A percentile compares a stretch with the other conserved stretches of the same genome.
These are phyloP conservation scores for Prionace glauca DNA, from an alignment of 2,797 vertebrate genomes.

Conservation along the genomic window DNA sequence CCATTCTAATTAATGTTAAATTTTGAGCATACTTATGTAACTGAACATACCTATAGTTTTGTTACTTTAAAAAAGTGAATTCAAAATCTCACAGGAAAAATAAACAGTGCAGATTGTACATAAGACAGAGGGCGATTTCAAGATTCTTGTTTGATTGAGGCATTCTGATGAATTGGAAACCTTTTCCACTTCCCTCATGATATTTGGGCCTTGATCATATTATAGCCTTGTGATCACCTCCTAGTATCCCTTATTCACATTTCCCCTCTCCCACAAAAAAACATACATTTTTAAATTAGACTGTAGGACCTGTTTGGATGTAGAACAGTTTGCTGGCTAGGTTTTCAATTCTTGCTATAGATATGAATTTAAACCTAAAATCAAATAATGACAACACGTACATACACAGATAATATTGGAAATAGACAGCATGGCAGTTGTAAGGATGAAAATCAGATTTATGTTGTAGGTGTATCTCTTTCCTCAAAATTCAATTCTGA, in stretches of 20 bases:
- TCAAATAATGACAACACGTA: background rate
- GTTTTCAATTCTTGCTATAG: background rate
- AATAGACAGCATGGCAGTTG: background rate
- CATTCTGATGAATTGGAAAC: background rate
- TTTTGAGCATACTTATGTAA: background rate
- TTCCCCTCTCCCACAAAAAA: background rate
- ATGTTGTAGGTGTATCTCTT: background rate
- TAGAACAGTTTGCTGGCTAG: background rate
- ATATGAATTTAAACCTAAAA: background rate
- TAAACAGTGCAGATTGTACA: too few relatives aligned
- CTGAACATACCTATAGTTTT: background rate
- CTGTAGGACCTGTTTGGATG: background rate
- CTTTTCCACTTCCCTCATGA: background rate
- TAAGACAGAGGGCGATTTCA: background rate
- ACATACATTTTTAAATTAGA: background rate
- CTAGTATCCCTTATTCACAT: background rate
- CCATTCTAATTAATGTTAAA: background rate
- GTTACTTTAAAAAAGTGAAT: background rate
- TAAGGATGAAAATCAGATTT: background rate
- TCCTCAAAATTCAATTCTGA: background rate
- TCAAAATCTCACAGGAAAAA: background rate
- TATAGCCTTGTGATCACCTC: constrained; percentile 4
- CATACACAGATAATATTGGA: background rate
- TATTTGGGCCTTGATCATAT: background rate
- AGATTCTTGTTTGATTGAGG: background rate